Evolutionary conservation across 2,113 vertebrate species (phyloP).

Genomic region (Hiodon alosoides): DNA sequence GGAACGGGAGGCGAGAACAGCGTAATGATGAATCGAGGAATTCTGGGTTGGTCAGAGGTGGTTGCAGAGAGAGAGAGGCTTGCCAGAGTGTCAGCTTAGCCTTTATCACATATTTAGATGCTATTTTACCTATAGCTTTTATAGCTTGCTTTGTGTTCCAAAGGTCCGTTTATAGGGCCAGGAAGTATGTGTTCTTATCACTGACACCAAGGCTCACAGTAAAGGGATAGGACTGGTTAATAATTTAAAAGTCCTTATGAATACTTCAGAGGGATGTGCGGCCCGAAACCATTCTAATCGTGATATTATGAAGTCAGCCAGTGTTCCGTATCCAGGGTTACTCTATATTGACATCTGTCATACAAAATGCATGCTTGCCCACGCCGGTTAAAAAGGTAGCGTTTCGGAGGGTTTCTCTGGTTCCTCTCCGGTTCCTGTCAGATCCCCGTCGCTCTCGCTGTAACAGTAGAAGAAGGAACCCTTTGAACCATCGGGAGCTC

Average conservation of each 20-base stretch:
- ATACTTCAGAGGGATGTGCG: conserved; percentile 77
- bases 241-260: conserved; percentile 83
- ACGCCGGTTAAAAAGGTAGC: background rate
- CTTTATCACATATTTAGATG: background rate
- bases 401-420: background rate
- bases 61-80: background rate
- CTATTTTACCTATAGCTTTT: conserved; percentile 1
- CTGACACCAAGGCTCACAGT: conserved; percentile 61
- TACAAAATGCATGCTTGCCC: conserved; percentile 62
- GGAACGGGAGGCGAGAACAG: background rate
- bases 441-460: conserved; percentile 13
- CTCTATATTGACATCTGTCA: conserved; percentile 70
- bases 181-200: conserved; percentile 58
- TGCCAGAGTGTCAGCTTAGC: background rate
- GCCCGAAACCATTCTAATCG: conserved; percentile 76
- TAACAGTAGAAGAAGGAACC: conserved; percentile 17
- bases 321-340: conserved; percentile 77
- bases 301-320: conserved; percentile 72
- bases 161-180: conserved; percentile 61
- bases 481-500: conserved; percentile 12
- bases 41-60: background rate
- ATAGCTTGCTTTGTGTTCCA: conserved; percentile 41
- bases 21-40: background rate
- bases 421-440: background rate
- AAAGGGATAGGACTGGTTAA: conserved; percentile 81